phyloP scores from a whole-genome alignment of 2,888 invertebrate genomes.

The Ectemnius lituratus region DNA sequence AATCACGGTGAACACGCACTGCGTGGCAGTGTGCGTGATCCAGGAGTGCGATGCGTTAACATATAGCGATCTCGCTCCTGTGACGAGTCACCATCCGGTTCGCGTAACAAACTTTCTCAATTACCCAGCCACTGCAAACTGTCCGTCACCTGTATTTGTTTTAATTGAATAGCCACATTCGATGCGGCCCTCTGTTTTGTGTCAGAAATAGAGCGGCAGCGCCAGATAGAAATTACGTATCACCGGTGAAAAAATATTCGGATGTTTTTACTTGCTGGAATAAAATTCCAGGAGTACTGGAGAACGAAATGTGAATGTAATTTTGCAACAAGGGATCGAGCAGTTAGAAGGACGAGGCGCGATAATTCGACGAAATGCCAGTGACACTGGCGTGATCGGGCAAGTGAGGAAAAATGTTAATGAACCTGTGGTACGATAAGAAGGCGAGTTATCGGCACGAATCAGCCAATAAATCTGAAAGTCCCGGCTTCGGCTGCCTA shows the following conservation, averaged over 20 bases:
- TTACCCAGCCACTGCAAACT: slow-evolving; percentile 43
- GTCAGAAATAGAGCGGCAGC: slow-evolving; percentile 28
- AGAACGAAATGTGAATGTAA: too few relatives aligned
- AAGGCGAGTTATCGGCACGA: background rate
- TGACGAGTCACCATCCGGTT: slow-evolving; percentile 28
- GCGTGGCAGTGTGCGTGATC: slow-evolving; percentile 22
- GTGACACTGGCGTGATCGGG: background rate
- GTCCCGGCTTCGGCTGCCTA: background rate
- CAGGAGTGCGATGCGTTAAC: slow-evolving; percentile 30
- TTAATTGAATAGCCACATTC: slow-evolving; percentile 38
- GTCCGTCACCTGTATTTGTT: slow-evolving; percentile 37
- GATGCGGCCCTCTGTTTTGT: slow-evolving; percentile 17
- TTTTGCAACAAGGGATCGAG: background rate
- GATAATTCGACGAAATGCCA: background rate
- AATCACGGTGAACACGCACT: slow-evolving; percentile 41
- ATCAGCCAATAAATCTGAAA: slow-evolving; percentile 6
- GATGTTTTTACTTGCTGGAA: background rate
- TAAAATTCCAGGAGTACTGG: too few relatives aligned
- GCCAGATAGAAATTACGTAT: slow-evolving; percentile 15
- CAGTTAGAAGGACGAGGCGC: too few relatives aligned
- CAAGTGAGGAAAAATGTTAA: slow-evolving; percentile 1
- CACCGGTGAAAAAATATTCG: background rate
- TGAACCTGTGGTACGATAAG: background rate
- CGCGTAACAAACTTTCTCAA: slow-evolving; percentile 50
- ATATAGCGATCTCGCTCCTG: slow-evolving; percentile 15